phyloP scores from a whole-genome alignment of 1,140 invertebrate genomes.

The Drosophila leontia region DNA sequence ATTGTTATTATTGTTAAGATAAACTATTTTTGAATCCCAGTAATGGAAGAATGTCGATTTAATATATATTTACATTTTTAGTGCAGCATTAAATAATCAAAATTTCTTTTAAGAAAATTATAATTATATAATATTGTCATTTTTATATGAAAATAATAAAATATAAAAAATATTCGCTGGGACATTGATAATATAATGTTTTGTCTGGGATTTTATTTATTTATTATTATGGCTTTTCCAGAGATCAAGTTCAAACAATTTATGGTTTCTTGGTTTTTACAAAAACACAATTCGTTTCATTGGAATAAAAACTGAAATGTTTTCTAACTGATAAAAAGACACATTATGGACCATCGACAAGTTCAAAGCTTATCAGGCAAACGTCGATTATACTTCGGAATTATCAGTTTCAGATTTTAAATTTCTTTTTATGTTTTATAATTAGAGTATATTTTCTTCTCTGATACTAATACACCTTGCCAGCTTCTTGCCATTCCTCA shows the following conservation, averaged over 20 bases:
- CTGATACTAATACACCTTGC: neutral
- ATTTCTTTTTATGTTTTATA: no score
- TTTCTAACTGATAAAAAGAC: conserved; percentile 5
- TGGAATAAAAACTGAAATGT: neutral
- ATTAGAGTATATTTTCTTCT: no score
- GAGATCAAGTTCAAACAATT: neutral
- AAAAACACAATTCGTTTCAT: neutral
- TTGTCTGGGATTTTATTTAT: neutral
- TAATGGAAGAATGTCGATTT: no score
- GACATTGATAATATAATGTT: neutral
- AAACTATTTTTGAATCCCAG: no score
- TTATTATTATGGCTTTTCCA: neutral
- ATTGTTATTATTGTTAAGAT: no score
- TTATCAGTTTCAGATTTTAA: no score
- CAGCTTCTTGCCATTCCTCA: neutral
- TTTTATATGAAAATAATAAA: no score
- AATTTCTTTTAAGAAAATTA: neutral
- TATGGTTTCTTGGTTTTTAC: neutral
- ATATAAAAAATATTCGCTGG: no score
- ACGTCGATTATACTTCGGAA: neutral
- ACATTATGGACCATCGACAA: neutral
- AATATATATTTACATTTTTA: no score
- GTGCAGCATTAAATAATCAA: no score
- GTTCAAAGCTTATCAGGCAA: conserved; percentile 18
- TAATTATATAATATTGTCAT: no score